Base-by-base conservation (phyloP, 2,113 vertebrate species). In the Heloderma charlesbogerti region DNA sequence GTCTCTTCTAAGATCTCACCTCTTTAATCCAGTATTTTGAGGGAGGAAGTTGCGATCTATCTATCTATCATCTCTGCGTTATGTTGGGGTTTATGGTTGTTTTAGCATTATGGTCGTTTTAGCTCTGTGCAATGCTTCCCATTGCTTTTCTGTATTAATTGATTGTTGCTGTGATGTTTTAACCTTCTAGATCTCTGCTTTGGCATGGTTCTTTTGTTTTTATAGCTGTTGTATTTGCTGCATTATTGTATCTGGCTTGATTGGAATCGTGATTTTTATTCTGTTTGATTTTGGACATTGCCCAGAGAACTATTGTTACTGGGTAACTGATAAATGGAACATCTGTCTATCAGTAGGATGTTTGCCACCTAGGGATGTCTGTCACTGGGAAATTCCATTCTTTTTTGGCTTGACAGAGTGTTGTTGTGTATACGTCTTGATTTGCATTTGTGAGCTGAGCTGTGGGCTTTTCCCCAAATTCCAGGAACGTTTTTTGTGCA, bases 1-100 rank as follows among this genome's bases (percentile, higher is more conserved):
- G 25, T 29, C 60, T 88, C 63, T 54, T 88, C 40, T 48, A 9
- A 57, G 0, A 0, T 40, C 5, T 89, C 16, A 6, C 8, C 7
- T 74, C 69, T 89, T 27, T 1, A 29, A 69, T 84, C 82, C 91
- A 69, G 60, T 48, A 69, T 40, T 80, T 34, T 5, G 13, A 69
- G 51, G 88, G n/a, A 6, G 31, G 66, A 69, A 81, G 78, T n/a
- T 34, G 77, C 27, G 37, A 57, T 87, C 69, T 13, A 51, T 37
- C 29, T 71, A 45, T 15, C 22, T 1, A 25, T 16, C 25, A 8
- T 40, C 25, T 45, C 29, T 27, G 6, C 67, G 80, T 0, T 25
- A 34, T 10, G 8, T 72, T n/a, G 71, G 88, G 83, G 4, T 4
- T 66, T 63, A n/a, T 43, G 13, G 1, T 57, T 40, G 16, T 18